Evolutionary conservation across 2,113 vertebrate species (phyloP), one percentile per base, ranked within the genome.

Genomic region (Vulpes lagopus): DNA sequence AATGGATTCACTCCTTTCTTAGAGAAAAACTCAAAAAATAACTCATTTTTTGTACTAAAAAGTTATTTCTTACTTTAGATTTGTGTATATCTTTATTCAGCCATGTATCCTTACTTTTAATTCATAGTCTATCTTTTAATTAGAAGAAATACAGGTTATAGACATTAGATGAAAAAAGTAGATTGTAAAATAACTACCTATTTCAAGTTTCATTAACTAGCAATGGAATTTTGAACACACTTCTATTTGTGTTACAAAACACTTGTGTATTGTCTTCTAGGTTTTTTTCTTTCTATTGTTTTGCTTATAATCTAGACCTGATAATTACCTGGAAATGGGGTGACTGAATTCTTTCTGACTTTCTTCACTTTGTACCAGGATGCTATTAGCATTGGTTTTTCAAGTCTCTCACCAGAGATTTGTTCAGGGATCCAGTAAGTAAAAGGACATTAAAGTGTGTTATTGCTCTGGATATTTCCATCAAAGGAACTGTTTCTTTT

Each of bases 61-160:
- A 30, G 55, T 92, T 88, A 32, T 83, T 90, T 88, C 38, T 49
- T 43, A 62, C 15, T 95, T 91, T 49, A 71, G 7, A 43, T 65
- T 84, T 14, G 65, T n/a, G 27, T 80, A 6, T 79, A 65, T 71
- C 22, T 65, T 96, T 71, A 73, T 4, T 69, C 71, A 43, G 20
- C 35, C n/a, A n/a, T 85, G 4, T 64, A 65, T 71, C 27, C 73
- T 96, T 71, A 84, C 3, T 69, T 65, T 19, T 79, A 3, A 30
- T 82, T 95, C 5, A 38, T 60, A 49, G 35, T 93, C 60, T 82
- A 27, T 43, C 64, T 95, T 95, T 95, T 76, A 76, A 69, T 83
- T 82, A 76, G 30, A 89, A 80, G 62, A 91, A 91, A 49, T 67
- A 73, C 5, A 91, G 30, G 51, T 92, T 80, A 67, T 76, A 15